Conservation (phyloP, 2,797 vertebrate genomes). For the Neosilurus mollespiculum region DNA sequence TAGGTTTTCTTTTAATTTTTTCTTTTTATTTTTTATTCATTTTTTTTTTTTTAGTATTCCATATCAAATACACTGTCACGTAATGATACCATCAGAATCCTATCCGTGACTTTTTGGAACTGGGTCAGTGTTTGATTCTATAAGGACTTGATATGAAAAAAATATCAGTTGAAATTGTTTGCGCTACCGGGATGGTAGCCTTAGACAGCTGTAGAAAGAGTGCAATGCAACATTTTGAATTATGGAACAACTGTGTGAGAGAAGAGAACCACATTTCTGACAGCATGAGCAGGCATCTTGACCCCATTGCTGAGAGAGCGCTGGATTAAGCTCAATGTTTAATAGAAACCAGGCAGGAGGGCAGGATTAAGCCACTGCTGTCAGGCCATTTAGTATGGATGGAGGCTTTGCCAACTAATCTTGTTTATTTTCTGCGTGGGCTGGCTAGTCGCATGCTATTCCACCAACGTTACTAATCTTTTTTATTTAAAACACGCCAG, state of each 20-base stretch:
- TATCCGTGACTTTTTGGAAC: not conserved
- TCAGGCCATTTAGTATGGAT: slow-evolving; percentile 72
- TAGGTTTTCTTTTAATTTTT: too few species aligned
- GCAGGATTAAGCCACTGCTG: slow-evolving; percentile 67
- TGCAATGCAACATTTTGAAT: not conserved
- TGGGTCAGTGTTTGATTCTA: not conserved
- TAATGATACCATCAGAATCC: not conserved
- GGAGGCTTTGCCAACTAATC: slow-evolving; percentile 73
- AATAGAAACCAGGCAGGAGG: slow-evolving; percentile 66
- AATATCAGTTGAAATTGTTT: not conserved
- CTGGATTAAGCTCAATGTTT: slow-evolving; percentile 76
- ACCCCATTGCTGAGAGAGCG: slow-evolving; percentile 24
- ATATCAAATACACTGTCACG: not conserved
- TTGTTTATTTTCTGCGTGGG: slow-evolving; percentile 73
- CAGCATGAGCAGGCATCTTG: not conserved
- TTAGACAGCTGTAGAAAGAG: not conserved
- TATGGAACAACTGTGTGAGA: not conserved
- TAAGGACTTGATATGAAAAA: not conserved
- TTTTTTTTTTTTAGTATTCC: not conserved
- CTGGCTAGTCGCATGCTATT: slow-evolving; percentile 21
- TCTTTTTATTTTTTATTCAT: too few species aligned
- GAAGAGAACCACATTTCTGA: not conserved
- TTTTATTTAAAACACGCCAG: slow-evolving; percentile 46
- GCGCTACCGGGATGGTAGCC: not conserved
- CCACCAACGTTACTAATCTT: slow-evolving; percentile 34